Percentiles rank a stretch among this genome's conserved stretches.
These are phyloP conservation scores for Sarcophaga caerulescens DNA, from an alignment of 2,888 invertebrate genomes.

Conservation along the genomic window DNA sequence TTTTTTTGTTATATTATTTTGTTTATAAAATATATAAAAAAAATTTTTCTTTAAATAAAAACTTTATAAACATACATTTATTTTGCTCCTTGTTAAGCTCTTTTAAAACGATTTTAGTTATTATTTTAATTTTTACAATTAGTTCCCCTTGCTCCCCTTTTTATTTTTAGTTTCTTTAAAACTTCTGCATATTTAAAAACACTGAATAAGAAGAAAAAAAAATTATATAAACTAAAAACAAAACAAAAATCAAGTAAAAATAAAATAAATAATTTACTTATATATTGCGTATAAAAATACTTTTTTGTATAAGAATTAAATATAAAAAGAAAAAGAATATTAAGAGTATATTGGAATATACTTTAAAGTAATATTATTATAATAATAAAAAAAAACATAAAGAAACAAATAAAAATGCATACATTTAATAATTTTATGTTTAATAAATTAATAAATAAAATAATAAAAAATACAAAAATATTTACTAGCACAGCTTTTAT, in stretches of 20 bases:
- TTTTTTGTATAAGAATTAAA: constrained; percentile 64
- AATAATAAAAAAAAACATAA: constrained; percentile 69
- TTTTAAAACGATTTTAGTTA: constrained; percentile 25
- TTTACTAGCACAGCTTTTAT: background rate
- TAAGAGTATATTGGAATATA: constrained; percentile 71
- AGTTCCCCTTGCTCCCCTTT: background rate
- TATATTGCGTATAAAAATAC: constrained; percentile 64
- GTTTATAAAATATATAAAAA: constrained; percentile 1
- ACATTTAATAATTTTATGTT: constrained; percentile 72
- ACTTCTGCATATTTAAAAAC: constrained; percentile 12
- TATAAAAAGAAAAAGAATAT: constrained; percentile 65
- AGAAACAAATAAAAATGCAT: constrained; percentile 71
- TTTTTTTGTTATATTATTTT: constrained; percentile 40
- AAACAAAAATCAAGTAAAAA: constrained; percentile 24
- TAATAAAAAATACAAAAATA: constrained; percentile 68
- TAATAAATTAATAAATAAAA: constrained; percentile 73
- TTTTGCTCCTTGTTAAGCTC: constrained; percentile 25
- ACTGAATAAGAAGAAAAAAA: background rate
- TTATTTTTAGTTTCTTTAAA: constrained; percentile 7
- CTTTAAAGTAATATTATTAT: constrained; percentile 71
- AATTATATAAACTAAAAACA: constrained; percentile 31
- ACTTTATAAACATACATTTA: background rate
- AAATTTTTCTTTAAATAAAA: constrained; percentile 13
- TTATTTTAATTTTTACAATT: constrained; percentile 16
- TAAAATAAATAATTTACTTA: constrained; percentile 56